phyloP scores from a whole-genome alignment of 2,113 vertebrate species.

The Salminus brasiliensis region DNA sequence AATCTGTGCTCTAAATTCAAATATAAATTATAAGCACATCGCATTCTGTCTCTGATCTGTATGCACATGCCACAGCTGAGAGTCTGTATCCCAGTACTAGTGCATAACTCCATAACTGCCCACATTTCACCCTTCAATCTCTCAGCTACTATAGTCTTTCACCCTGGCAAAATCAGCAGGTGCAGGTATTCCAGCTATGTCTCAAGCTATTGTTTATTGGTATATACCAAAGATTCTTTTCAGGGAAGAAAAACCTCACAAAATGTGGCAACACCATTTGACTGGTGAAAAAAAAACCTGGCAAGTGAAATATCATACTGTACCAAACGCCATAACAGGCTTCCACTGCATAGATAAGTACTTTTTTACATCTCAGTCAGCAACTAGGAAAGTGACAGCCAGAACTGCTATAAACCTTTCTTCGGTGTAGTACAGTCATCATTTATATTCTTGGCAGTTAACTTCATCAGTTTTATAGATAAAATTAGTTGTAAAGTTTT shows the following conservation, averaged over 20 bases:
- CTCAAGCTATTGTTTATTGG: not conserved
- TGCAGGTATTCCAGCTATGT: not conserved
- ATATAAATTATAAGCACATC: no score
- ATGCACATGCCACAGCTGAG: no score
- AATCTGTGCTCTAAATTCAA: no score
- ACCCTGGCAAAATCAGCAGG: not conserved
- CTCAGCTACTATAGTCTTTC: not conserved
- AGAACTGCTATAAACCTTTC: not conserved
- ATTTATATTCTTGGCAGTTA: slow-evolving; percentile 16
- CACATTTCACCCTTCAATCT: not conserved
- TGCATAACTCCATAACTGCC: not conserved
- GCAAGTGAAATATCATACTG: not conserved
- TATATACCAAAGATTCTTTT: slow-evolving; percentile 2
- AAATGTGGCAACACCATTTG: not conserved
- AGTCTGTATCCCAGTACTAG: no score
- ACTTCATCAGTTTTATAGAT: not conserved
- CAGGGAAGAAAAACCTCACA: not conserved
- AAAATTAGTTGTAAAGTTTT: not conserved
- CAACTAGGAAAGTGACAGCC: not conserved
- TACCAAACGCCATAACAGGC: not conserved
- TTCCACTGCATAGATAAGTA: not conserved
- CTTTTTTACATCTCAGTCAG: not conserved
- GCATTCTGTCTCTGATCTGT: no score
- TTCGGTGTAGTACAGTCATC: slow-evolving; percentile 6
- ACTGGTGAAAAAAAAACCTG: not conserved